Conservation (phyloP, 1,140 invertebrate species). For the Polyergus mexicanus region DNA sequence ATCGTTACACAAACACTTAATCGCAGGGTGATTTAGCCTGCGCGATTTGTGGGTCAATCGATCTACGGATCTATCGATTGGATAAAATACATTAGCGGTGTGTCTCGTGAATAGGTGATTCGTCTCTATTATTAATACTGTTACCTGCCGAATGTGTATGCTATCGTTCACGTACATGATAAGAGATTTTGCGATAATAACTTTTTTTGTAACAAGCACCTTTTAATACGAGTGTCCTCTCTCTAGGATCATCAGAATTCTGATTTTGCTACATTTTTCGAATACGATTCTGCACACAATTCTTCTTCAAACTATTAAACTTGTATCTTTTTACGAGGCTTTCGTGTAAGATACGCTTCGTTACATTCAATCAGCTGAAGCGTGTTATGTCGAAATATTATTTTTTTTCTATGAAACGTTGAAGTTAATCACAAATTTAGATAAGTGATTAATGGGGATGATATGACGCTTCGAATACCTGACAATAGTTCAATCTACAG, state of each 20-base stretch:
- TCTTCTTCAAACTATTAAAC: conserved; percentile 12
- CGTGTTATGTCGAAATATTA: conserved; percentile 35
- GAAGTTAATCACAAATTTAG: conserved; percentile 41
- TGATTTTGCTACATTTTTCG: conserved; percentile 11
- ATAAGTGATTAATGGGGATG: conserved; percentile 52
- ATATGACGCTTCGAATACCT: conserved; percentile 44
- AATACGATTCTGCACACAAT: neutral
- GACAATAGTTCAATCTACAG: conserved; percentile 36
- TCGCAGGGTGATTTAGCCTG: conserved; percentile 68
- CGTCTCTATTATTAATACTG: conserved; percentile 15
- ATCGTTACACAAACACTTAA: conserved; percentile 84
- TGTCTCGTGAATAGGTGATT: conserved; percentile 67
- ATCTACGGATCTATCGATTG: conserved; percentile 62
- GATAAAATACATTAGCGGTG: conserved; percentile 68
- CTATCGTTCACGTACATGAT: conserved; percentile 5
- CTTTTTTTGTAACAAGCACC: conserved; percentile 35
- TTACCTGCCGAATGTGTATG: conserved; percentile 16
- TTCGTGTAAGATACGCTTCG: conserved; percentile 19
- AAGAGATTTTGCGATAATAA: conserved; percentile 39
- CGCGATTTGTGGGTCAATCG: conserved; percentile 64
- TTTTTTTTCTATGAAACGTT: conserved; percentile 33
- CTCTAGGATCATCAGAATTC: neutral
- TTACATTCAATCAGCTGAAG: conserved; percentile 46
- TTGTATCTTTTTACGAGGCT: conserved; percentile 39
- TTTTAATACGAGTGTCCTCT: conserved; percentile 6